Percentiles rank a stretch among this genome's conserved stretches.
Evolutionary conservation across 2,888 invertebrate genomes (phyloP).

Genomic region (Norana najaformis): DNA sequence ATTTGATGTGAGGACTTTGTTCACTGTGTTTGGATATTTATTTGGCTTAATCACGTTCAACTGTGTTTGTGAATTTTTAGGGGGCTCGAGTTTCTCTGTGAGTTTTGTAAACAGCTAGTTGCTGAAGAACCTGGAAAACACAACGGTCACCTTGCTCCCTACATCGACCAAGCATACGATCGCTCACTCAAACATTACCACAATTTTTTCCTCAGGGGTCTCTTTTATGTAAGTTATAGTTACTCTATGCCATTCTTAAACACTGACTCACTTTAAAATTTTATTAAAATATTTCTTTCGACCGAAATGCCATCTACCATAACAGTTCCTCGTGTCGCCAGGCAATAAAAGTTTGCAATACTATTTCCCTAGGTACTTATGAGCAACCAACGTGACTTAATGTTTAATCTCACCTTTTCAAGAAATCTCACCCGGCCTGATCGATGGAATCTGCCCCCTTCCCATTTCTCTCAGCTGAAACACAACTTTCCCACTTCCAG

Average conservation of each 20-base stretch:
- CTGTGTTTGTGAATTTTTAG: conserved; percentile 18
- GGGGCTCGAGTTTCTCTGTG: conserved; percentile 32
- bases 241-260: neutral
- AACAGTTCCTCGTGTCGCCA: neutral
- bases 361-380: neutral
- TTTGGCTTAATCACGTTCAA: neutral
- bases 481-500: too few relatives aligned
- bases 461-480: too few relatives aligned
- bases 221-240: conserved; percentile 31
- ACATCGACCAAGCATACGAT: conserved; percentile 31
- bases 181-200: conserved; percentile 35
- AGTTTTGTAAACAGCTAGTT: conserved; percentile 26
- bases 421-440: too few relatives aligned
- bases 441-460: too few relatives aligned
- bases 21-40: too few relatives aligned
- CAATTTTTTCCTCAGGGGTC: conserved; percentile 34
- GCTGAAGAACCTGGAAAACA: neutral
- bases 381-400: neutral
- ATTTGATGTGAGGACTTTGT: too few relatives aligned
- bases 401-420: too few relatives aligned
- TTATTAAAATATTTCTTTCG: neutral
- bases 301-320: neutral
- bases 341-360: neutral
- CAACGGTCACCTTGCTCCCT: neutral
- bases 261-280: neutral